These are phyloP conservation scores for Temnothorax rugatulus DNA, from an alignment of 2,888 invertebrate genomes.

Conservation along the genomic window DNA sequence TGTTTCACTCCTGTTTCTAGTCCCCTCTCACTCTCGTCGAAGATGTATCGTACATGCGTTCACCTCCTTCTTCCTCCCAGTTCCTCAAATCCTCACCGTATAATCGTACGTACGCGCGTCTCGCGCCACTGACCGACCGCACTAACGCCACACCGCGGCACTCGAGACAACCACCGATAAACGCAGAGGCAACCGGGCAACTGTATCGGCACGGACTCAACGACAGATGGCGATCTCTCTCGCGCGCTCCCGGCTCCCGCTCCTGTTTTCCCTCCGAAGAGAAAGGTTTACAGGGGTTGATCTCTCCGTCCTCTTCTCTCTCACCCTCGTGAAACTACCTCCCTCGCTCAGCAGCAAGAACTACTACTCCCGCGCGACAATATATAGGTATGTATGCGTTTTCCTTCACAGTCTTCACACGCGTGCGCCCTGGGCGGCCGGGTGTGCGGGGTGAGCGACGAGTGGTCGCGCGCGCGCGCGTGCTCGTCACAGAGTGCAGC, in stretches of 20 bases:
- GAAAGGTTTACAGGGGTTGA: not conserved
- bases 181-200: slow-evolving; percentile 60
- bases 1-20: not conserved
- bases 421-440: slow-evolving; percentile 50
- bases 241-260: not conserved
- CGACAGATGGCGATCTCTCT: slow-evolving; percentile 77
- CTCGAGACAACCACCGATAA: slow-evolving; percentile 52
- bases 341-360: not conserved
- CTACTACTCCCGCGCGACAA: slow-evolving; percentile 3
- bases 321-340: slow-evolving; percentile 7
- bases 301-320: not conserved
- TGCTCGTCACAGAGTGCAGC: slow-evolving; percentile 79
- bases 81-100: no score
- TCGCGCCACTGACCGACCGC: slow-evolving; percentile 64
- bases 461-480: slow-evolving; percentile 60
- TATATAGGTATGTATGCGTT: not conserved
- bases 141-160: slow-evolving; percentile 76
- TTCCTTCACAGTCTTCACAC: slow-evolving; percentile 41
- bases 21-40: not conserved
- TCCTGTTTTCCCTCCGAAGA: slow-evolving; percentile 55
- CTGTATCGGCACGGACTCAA: slow-evolving; percentile 60
- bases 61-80: no score
- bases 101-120: no score
- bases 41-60: not conserved
- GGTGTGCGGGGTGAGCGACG: slow-evolving; percentile 42